A percentile compares a stretch with the other conserved stretches of the same genome.
phyloP scores from a whole-genome alignment of 2,888 invertebrate genomes.

The Limnephilus lunatus region DNA sequence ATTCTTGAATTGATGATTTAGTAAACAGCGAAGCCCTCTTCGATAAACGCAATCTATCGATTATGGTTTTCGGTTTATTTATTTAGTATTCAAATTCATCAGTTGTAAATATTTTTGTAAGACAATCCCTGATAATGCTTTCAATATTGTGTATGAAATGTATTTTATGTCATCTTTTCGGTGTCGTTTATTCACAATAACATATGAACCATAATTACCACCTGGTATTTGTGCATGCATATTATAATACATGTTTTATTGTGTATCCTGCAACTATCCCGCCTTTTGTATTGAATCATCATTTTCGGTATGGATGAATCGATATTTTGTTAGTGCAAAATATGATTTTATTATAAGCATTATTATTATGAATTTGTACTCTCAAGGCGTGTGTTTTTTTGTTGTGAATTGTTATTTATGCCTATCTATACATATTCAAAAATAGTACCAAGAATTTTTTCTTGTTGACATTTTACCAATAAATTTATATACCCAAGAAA shows the following conservation, averaged over 20 bases:
- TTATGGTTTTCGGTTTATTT: conserved; percentile 34
- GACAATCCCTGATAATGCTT: neutral
- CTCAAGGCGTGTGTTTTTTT: neutral
- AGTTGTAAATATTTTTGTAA: neutral
- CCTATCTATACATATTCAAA: neutral
- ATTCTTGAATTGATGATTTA: neutral
- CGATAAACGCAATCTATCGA: conserved; percentile 36
- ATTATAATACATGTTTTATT: neutral
- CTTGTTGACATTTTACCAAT: neutral
- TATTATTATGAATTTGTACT: neutral
- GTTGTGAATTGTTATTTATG: neutral
- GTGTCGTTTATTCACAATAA: neutral
- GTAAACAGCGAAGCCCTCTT: neutral
- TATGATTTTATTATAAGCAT: neutral
- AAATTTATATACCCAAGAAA: neutral
- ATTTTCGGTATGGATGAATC: neutral
- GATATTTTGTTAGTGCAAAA: neutral
- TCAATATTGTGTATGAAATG: neutral
- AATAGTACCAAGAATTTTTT: too few relatives aligned
- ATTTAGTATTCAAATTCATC: conserved; percentile 16
- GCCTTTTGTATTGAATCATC: neutral
- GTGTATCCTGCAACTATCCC: neutral
- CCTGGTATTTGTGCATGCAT: neutral
- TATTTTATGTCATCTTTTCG: neutral
- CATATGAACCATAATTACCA: neutral